Base-by-base conservation (phyloP, 2,113 vertebrate species). In the Uria aalge region DNA sequence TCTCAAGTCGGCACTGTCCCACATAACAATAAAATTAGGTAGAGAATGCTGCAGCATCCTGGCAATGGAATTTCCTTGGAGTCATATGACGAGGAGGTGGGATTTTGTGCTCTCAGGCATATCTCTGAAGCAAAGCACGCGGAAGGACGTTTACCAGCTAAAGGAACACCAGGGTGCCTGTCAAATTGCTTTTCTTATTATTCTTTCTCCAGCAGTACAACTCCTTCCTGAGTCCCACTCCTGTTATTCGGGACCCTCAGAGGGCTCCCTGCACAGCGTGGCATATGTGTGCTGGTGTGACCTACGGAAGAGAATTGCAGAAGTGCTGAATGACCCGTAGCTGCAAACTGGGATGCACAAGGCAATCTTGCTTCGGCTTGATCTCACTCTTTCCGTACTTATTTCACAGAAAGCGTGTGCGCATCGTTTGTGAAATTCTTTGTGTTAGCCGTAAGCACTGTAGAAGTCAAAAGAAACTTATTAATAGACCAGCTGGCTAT, bases 11-110 rank as follows among this genome's bases (percentile, higher is more conserved):
- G 13, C 57, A 11, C 34, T 66, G 48, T 85, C 34, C 48, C 27
- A 72, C 40, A 16, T 67, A 85, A 53, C 23, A 90, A 53, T 48
- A 68, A 87, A 88, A 92, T 34, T 10, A 47, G 17, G 57, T 50
- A 50, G 21, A 67, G 48, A 93, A 34, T 56, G 19, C 68, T 84
- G 53, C 43, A 85, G 84, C 62, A 79, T 34, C 62, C 73, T 82
- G 77, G 57, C 66, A 79, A 94, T 34, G 85, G 40, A 76, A 57
- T 88, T 29, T 88, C 53, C 30, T 90, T 68, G 67, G 66, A 64
- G 18, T 77, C 41, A 14, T 38, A 20, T 0, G 13, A 56, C 52
- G 13, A 72, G 48, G 30, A 88, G 53, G 57, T 91, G 53, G 66
- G 71, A 45, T 69, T 86, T 89, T 90, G n/a, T 77, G 68, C 12